Conservation (phyloP, 2,888 invertebrate genomes). For the Cheilosia vulpina region DNA sequence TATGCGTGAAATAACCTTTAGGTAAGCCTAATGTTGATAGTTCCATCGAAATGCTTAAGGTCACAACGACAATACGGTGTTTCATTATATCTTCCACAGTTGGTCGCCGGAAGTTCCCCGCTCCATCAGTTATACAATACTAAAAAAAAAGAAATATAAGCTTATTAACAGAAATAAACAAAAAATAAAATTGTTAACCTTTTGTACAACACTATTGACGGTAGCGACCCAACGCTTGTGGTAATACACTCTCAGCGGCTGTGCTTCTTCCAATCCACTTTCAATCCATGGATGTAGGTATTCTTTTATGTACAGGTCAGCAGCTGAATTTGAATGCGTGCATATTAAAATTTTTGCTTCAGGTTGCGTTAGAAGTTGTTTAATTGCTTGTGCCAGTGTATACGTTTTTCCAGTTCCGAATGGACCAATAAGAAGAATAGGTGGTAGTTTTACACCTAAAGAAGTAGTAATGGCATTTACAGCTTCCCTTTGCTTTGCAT, state of each 20-base stretch:
- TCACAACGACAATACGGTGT: conserved; percentile 90
- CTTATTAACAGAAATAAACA: not conserved
- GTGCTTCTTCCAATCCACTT: conserved; percentile 87
- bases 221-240: conserved; percentile 91
- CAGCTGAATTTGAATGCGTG: conserved; percentile 94
- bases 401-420: conserved; percentile 96
- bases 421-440: conserved; percentile 90
- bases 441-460: conserved; percentile 86
- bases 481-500: conserved; percentile 91
- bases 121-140: conserved; percentile 89
- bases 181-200: conserved; percentile 81
- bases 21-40: conserved; percentile 88
- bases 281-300: conserved; percentile 91
- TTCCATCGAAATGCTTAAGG: conserved; percentile 91
- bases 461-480: conserved; percentile 90
- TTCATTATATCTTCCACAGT: conserved; percentile 88
- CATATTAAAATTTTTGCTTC: conserved; percentile 90
- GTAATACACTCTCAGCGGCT: conserved; percentile 91
- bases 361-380: conserved; percentile 87
- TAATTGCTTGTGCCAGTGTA: conserved; percentile 90
- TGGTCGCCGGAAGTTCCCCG: conserved; percentile 88
- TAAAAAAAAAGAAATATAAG: conserved; percentile 80
- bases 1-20: conserved; percentile 89
- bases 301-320: conserved; percentile 93
- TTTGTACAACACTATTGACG: conserved; percentile 88